Evolutionary conservation across 2,888 invertebrate genomes (phyloP).

Genomic region (Exephanes ischioxanthus): DNA sequence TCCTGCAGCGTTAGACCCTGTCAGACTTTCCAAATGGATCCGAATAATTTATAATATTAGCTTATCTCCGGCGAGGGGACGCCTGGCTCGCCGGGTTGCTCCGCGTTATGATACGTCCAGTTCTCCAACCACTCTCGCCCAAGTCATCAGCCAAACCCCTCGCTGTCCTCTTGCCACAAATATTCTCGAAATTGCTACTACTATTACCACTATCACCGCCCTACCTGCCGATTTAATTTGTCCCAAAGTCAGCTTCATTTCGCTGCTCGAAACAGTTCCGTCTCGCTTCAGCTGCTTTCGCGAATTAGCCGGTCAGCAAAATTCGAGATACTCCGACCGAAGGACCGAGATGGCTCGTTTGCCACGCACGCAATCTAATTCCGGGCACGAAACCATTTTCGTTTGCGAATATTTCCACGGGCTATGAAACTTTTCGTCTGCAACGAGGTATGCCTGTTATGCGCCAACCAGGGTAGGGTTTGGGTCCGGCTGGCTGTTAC

Average conservation of each 20-base stretch:
- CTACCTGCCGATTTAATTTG: constrained; percentile 41
- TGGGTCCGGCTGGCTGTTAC: neutral
- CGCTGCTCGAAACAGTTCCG: constrained; percentile 35
- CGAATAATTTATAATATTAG: constrained; percentile 73
- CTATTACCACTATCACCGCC: neutral
- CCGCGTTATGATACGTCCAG: constrained; percentile 56
- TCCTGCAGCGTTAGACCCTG: constrained; percentile 49
- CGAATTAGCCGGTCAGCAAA: neutral
- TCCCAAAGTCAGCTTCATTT: constrained; percentile 33
- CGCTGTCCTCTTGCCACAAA: constrained; percentile 30
- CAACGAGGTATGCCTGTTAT: neutral
- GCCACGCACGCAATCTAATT: constrained; percentile 26
- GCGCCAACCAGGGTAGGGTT: neutral
- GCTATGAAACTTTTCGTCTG: neutral
- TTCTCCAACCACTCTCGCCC: constrained; percentile 24
- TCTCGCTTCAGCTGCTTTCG: constrained; percentile 18
- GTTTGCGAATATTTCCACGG: constrained; percentile 16
- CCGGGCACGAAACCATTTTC: constrained; percentile 38
- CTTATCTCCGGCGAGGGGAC: constrained; percentile 64
- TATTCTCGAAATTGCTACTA: constrained; percentile 34
- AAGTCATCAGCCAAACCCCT: constrained; percentile 17
- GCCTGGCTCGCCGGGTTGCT: constrained; percentile 46
- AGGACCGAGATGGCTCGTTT: constrained; percentile 1
- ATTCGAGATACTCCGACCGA: constrained; percentile 24
- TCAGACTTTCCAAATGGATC: constrained; percentile 66